Evolutionary conservation across 2,113 vertebrate genomes (phyloP), one percentile per base, ranked within the genome.

Genomic region (Rhegmatorhina hoffmannsi): DNA sequence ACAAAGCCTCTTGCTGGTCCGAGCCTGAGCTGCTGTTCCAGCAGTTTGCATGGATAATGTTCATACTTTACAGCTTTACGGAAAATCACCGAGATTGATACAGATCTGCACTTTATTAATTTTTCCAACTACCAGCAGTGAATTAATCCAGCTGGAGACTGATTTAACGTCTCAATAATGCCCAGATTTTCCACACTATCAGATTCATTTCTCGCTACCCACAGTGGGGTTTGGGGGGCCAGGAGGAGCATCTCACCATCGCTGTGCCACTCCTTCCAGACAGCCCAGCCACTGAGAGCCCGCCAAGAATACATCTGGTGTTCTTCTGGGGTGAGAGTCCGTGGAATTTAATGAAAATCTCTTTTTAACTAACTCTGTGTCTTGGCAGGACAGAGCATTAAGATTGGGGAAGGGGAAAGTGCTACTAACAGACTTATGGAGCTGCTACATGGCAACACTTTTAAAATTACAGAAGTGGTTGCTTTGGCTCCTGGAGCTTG

Each of bases 221-320:
- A 10, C 23, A 66, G 44, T 1, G 8, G 20, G 36, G 33, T 52
- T 74, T 64, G 4, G 5, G 23, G 34, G 55, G 40, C 34, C 1
- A 12, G 34, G n/a, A 49, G 43, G 74, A 64, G 72, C 52, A 56
- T 31, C 33, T 25, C 3, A 0, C 18, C 7, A 4, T 43, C 2
- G 1, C 38, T 58, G 49, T 7, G 2, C 20, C 0, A 8, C 43
- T 85, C 66, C 81, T 73, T 76, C 74, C 82, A 78, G 44, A 34
- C 6, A 7, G 18, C 40, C 0, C 0, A 66, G 75, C 44, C 7
- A 3, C 47, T 0, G 0, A 52, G 31, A 66, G 47, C 69, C 49
- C 60, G 16, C 34, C 3, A 3, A 17, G 26, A 63, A 63, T 14
- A 63, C 18, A 9, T 26, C 26, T 18, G 6, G 38, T 43, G 38